phyloP scores from a whole-genome alignment of 92 coral and sea anemone species.

The Phenganax subtilis region DNA sequence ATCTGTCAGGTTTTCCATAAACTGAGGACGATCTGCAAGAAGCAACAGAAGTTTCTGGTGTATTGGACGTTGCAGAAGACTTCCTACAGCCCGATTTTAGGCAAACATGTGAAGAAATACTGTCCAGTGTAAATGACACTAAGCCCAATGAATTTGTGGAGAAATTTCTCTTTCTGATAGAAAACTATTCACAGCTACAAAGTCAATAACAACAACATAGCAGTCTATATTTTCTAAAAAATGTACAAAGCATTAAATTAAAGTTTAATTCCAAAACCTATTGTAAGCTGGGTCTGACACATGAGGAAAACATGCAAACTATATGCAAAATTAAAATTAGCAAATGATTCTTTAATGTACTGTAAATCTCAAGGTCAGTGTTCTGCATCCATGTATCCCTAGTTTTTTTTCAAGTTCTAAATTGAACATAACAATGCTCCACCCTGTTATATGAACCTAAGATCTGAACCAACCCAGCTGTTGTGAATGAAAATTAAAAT shows the following conservation, averaged over 20 bases:
- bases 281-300: neutral
- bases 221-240: neutral
- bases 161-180: neutral
- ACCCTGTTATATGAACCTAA: too few relatives aligned
- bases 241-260: neutral
- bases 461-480: too few relatives aligned
- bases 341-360: too few relatives aligned
- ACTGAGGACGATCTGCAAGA: constrained; percentile 52
- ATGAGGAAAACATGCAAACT: constrained; percentile 3
- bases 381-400: too few relatives aligned
- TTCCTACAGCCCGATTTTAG: constrained; percentile 2
- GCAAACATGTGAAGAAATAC: constrained; percentile 3
- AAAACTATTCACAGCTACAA: neutral
- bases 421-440: too few relatives aligned
- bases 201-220: neutral
- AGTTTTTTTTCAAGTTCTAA: too few relatives aligned
- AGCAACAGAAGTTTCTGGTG: constrained; percentile 54
- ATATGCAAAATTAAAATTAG: neutral
- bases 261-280: neutral
- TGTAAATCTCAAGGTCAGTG: too few relatives aligned
- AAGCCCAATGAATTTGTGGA: neutral
- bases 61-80: constrained; percentile 33
- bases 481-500: too few relatives aligned
- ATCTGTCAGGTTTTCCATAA: constrained; percentile 6
- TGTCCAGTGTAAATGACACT: neutral